Evolutionary conservation across 2,888 invertebrate genomes (phyloP).

Genomic region (Aphrophora alni): DNA sequence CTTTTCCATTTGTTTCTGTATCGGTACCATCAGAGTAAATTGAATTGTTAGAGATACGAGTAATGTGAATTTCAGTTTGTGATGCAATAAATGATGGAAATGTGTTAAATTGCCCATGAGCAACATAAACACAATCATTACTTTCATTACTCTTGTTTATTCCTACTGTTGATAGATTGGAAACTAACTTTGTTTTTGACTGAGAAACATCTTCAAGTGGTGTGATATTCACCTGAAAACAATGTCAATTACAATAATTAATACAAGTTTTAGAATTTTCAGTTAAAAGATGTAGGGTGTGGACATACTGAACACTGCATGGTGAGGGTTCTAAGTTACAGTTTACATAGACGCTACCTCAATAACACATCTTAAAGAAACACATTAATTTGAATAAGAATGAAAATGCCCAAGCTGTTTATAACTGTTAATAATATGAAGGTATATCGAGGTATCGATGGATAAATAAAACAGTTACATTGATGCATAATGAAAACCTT

Average conservation of each 20-base stretch:
- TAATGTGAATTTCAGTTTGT: not conserved
- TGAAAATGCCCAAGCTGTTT: too few relatives aligned
- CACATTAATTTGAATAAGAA: too few relatives aligned
- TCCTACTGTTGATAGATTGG: not conserved
- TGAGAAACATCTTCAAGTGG: constrained; percentile 61
- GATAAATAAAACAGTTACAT: too few relatives aligned
- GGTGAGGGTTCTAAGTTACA: too few relatives aligned
- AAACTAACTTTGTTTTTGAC: not conserved
- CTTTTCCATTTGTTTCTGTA: too few relatives aligned
- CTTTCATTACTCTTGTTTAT: not conserved
- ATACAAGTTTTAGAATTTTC: not conserved
- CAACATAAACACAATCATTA: not conserved
- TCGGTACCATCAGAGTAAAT: not conserved
- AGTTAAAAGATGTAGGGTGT: not conserved
- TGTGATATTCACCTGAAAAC: constrained; percentile 60
- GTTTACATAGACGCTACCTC: too few relatives aligned
- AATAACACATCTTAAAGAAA: too few relatives aligned
- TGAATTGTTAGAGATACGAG: not conserved
- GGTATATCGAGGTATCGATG: too few relatives aligned
- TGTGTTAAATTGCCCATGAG: not conserved
- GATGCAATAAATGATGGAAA: not conserved
- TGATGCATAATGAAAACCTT: too few relatives aligned
- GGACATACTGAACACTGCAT: too few relatives aligned
- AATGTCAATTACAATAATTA: constrained; percentile 6
- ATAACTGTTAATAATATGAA: too few relatives aligned